Evolutionary conservation across 2,113 vertebrate species (phyloP), one percentile per base, ranked within the genome.

Genomic region (Tetraodon nigroviridis): DNA sequence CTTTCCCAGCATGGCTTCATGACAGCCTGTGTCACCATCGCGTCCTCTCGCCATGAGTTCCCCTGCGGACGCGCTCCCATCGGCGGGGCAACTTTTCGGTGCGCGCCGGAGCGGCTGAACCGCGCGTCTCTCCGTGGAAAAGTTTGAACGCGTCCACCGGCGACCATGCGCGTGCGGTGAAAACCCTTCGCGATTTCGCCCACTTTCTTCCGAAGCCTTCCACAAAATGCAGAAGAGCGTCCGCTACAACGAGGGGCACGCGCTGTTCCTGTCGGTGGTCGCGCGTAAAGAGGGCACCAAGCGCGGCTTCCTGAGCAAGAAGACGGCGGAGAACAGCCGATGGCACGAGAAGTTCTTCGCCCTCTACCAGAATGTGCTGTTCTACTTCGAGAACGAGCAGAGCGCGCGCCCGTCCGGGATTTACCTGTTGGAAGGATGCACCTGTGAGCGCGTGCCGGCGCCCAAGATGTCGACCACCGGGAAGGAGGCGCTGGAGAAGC

Each of bases 331-430:
- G 83, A 95, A 94, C 82, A 98, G 92, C 89, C 92, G 94, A 63
- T 98, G 96, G 96, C 94, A 96, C 73, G 95, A 97, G 57, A 97
- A 95, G 90, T 98, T 93, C 91, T 97, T 98, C 84, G 93, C 94
- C 3, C 93, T 98, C 7, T 95, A 95, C 83, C 95, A 98, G 69
- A 98, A 98, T 89, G 85, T 98, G 55, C 91, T 98, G 15, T 98
- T 98, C 87, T 98, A 96, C 91, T 98, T 96, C 85, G 96, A 98
- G 75, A 92, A 91, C 60, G 96, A 98, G 86, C 94, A 97, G 78
- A 98, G 94, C 84, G 80, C 92, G 62, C 91, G 95, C 32, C 94
- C 95, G 15, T 91, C 94, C 3, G 96, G 95, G 89, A 92, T 98
- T 86, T 98, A 98, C 85, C 92, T 98, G 89, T 88, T 98, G 90